A percentile compares a stretch with the other conserved stretches of the same genome.
These are phyloP conservation scores for Rhagologus leucostigma DNA, from an alignment of 2,113 vertebrate species.

Conservation along the genomic window DNA sequence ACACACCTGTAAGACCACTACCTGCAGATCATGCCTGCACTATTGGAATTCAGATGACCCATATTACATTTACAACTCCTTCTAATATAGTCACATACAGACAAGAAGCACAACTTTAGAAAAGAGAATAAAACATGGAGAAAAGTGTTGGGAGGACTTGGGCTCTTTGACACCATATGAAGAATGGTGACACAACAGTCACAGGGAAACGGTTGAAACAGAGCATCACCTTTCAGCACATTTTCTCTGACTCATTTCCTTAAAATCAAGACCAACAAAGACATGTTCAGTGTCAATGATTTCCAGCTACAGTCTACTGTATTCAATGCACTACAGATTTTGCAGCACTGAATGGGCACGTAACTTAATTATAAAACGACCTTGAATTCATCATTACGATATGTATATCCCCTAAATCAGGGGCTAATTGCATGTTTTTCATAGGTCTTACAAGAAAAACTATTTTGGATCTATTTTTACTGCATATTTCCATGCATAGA, in stretches of 20 bases:
- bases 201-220: neutral
- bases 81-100: neutral
- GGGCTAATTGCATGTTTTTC: neutral
- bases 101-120: neutral
- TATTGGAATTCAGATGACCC: neutral
- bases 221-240: neutral
- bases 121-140: neutral
- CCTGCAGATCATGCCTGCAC: neutral
- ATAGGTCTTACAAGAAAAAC: neutral
- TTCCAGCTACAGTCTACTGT: neutral
- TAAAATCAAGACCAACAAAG: neutral
- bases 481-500: neutral
- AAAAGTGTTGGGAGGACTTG: neutral
- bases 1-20: neutral
- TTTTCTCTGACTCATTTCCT: neutral
- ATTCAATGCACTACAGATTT: neutral
- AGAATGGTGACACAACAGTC: neutral
- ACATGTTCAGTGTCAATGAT: neutral
- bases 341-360: neutral
- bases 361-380: neutral
- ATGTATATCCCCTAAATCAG: neutral
- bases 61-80: neutral
- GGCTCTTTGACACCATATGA: fast-evolving
- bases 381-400: neutral
- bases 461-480: neutral